phyloP scores from a whole-genome alignment of 1,140 invertebrate genomes.

The Calephelis nemesis region DNA sequence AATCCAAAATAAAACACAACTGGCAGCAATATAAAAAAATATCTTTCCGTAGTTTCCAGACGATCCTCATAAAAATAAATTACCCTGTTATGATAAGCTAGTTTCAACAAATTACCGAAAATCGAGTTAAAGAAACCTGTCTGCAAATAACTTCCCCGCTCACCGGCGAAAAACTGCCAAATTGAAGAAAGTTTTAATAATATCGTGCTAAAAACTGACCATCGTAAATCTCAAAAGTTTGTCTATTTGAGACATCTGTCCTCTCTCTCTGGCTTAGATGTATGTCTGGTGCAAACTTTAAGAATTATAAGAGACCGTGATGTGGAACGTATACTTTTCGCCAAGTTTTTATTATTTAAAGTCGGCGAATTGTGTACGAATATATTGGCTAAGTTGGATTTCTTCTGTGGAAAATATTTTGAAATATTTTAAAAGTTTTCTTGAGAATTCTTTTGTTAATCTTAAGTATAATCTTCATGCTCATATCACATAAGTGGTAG shows the following conservation, averaged over 20 bases:
- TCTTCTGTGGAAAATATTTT: constrained; percentile 9
- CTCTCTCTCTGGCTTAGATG: constrained; percentile 26
- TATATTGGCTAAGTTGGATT: constrained; percentile 16
- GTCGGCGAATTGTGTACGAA: constrained; percentile 16
- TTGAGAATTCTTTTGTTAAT: neutral
- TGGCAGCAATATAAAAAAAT: too few relatives aligned
- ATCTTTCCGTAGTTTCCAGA: too few relatives aligned
- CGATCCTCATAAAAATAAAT: too few relatives aligned
- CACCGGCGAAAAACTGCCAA: constrained; percentile 20
- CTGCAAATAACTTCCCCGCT: constrained; percentile 7
- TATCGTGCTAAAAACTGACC: constrained; percentile 27
- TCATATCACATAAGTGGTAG: too few relatives aligned
- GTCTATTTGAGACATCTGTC: constrained; percentile 31
- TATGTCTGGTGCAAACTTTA: constrained; percentile 8
- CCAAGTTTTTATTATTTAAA: constrained; percentile 18
- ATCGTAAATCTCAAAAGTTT: constrained; percentile 34
- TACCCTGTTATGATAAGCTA: too few relatives aligned
- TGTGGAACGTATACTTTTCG: constrained; percentile 13
- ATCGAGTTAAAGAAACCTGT: constrained; percentile 9
- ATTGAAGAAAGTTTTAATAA: constrained; percentile 25
- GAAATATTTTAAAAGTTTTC: constrained; percentile 2
- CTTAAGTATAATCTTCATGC: too few relatives aligned
- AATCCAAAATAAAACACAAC: too few relatives aligned
- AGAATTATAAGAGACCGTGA: constrained; percentile 12
- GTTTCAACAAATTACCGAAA: too few relatives aligned